Conservation (phyloP, 1,140 invertebrate genomes). For the Heliconius melpomene region DNA sequence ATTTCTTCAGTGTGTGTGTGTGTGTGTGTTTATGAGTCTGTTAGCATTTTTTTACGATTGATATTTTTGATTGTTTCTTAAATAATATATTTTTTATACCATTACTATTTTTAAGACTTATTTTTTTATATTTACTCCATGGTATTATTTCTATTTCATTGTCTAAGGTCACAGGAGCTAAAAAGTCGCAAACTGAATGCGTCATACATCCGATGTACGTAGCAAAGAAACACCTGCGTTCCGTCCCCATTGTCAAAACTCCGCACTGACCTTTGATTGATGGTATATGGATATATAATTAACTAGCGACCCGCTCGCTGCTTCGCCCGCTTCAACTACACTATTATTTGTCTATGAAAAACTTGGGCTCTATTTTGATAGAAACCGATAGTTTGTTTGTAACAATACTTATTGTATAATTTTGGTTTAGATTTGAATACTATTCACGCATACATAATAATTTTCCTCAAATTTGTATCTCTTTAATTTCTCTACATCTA, state of each 20-base stretch:
- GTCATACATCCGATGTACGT: background rate
- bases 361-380: too few species aligned
- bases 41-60: too few species aligned
- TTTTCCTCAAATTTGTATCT: background rate
- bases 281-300: background rate
- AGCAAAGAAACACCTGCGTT: background rate
- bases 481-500: background rate
- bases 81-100: too few species aligned
- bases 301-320: too few species aligned
- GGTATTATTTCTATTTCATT: background rate
- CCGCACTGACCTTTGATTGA: background rate
- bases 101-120: too few species aligned
- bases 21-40: too few species aligned
- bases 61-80: too few species aligned
- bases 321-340: background rate
- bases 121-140: too few species aligned
- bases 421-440: background rate
- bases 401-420: background rate
- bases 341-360: too few species aligned
- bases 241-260: background rate
- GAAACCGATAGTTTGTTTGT: background rate
- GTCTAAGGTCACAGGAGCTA: background rate
- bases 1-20: too few species aligned
- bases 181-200: background rate
- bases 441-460: background rate